These are phyloP conservation scores for Quadriops clusia DNA, from an alignment of 2,888 invertebrate species.

Conservation along the genomic window DNA sequence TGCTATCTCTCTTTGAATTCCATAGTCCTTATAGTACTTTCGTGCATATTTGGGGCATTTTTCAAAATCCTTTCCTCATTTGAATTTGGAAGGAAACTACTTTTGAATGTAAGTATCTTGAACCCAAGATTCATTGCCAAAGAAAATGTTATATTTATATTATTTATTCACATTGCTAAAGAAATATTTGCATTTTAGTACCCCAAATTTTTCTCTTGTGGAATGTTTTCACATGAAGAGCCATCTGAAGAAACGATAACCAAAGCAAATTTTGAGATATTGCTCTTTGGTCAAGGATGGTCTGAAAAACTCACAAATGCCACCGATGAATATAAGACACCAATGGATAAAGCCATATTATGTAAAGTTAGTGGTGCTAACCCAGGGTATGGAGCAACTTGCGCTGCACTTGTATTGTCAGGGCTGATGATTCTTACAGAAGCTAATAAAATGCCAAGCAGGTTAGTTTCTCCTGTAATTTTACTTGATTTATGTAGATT, in stretches of 20 bases:
- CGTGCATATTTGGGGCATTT: constrained; percentile 45
- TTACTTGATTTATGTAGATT: neutral
- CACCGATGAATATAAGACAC: constrained; percentile 42
- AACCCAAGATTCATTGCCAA: neutral
- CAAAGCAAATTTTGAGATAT: constrained; percentile 51
- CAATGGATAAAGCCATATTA: constrained; percentile 52
- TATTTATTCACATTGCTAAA: constrained; percentile 2
- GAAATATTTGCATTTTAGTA: constrained; percentile 19
- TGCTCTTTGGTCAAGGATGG: constrained; percentile 74
- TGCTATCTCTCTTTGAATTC: constrained; percentile 50
- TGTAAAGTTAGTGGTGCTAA: constrained; percentile 56
- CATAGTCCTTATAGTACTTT: constrained; percentile 38
- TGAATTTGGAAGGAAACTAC: constrained; percentile 47
- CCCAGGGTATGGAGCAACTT: constrained; percentile 77
- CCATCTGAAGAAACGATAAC: constrained; percentile 50
- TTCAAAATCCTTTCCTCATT: constrained; percentile 50
- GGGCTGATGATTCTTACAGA: constrained; percentile 69
- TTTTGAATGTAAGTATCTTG: constrained; percentile 44
- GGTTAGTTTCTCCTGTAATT: constrained; percentile 39
- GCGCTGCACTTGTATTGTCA: constrained; percentile 56
- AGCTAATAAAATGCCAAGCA: constrained; percentile 58
- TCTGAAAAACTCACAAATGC: constrained; percentile 44
- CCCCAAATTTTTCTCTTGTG: constrained; percentile 52
- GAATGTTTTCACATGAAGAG: constrained; percentile 53
- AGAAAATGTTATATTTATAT: constrained; percentile 2